Base-by-base conservation (phyloP, 2,113 vertebrate species). In the Balaenoptera acutorostrata region DNA sequence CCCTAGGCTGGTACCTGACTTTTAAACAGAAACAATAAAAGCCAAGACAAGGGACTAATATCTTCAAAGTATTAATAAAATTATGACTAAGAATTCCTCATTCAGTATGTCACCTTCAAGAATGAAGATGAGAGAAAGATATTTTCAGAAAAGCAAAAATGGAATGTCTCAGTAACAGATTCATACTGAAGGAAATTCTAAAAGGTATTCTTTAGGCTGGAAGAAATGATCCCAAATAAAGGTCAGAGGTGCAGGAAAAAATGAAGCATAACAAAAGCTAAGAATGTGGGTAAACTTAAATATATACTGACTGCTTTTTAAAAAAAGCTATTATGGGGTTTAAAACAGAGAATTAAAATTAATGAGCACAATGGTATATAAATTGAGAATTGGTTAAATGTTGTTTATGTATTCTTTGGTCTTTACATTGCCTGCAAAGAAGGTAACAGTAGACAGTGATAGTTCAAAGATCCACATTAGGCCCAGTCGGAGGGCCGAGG, bases 141-240 rank as follows among this genome's bases (percentile, higher is more conserved):
- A 78, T 69, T 93, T 78, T 84, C 63, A 95, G 33, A 49, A 95
- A 94, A 80, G 31, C 15, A 94, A 86, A 88, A 92, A 59, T 20
- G 27, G 18, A 83, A 83, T 27, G 29, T 41, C 33, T 97, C 18
- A 83, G 23, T 66, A 78, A 90, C 27, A 59, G 27, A 96, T 46
- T 29, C 8, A 52, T 39, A 80, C 8, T 75, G 44, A 89, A 92
- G n/a, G 29, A 80, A 97, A 89, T 52, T 68, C n/a, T 86, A 95
- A 82, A 91, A 88, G n/a, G 18, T 31, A 21, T 74, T 85, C 59
- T 81, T 89, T 1, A 55, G 27, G 14, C 15, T 74, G 33, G 20
- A 83, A 83, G 75, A 94, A 97, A 72, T 57, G 4, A 81, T 39
- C 31, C 20, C 71, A 83, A 87, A 39, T 29, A n/a, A 95, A 66